Evolutionary conservation across 2,113 vertebrate genomes (phyloP), one percentile per base, ranked within the genome.

Genomic region (Catharus fuscescens): DNA sequence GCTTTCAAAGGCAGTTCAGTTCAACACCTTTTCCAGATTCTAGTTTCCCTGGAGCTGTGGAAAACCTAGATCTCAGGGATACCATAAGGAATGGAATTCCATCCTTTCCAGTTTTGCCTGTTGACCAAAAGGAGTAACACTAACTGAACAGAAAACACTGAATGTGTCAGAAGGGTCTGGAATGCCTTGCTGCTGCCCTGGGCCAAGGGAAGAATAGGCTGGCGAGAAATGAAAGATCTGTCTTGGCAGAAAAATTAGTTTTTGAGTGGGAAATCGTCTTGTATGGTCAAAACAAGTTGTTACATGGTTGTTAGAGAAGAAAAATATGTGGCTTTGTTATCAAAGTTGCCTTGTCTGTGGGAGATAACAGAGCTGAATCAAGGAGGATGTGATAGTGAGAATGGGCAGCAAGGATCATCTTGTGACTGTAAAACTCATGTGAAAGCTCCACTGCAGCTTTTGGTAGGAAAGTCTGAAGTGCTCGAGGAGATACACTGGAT

Each of bases 291-390:
- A 69, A 56, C 7, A 45, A 36, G 20, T 82, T 72, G 65, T 50
- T 56, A 48, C 16, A 5, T 67, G 29, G 16, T 78, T 81, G 52
- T 64, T 71, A 36, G 8, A 66, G 60, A 29, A 86, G 47, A 57
- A 86, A 73, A 83, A 38, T 28, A 34, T 1, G 18, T 50, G 64
- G 24, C 15, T 79, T 86, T 3, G 7, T 80, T 81, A 24, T 20
- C 15, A 6, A 62, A 50, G 53, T 64, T 85, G 67, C 8, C 40
- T 74, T 44, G 54, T 72, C 24, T 65, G n/a, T 65, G 64, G 81
- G 64, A 50, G 69, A 38, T n/a, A 80, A 31, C 0, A 0, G 71
- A 40, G 60, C 60, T 56, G 69, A 61, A 54, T 29, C 0, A 8
- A 59, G 38, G 7, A 8, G 32, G 59, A 13, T 74, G 65, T 48